Evolutionary conservation across 35 echinoderm and acorn worm genomes (phyloP).

Genomic region (Apostichopus japonicus): DNA sequence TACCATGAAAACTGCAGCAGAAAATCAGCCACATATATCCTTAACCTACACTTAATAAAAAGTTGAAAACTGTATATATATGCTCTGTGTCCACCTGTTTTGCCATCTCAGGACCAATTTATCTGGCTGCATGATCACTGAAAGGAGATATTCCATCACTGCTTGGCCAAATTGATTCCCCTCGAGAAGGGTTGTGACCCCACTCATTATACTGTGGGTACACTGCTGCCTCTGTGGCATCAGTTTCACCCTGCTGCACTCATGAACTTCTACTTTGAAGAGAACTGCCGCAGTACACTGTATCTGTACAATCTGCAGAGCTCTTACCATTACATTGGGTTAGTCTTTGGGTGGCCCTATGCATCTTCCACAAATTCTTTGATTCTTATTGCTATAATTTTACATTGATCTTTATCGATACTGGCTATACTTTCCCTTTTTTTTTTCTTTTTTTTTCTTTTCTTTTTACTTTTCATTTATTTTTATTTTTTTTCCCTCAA

Average conservation of each 20-base stretch:
- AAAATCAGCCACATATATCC: not conserved
- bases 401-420: not conserved
- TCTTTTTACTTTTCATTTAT: no score
- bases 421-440: not conserved
- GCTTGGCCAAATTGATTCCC: not conserved
- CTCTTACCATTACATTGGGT: not conserved
- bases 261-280: not conserved
- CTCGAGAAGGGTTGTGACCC: not conserved
- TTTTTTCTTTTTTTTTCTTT: not conserved
- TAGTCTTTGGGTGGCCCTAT: slow-evolving; percentile 11
- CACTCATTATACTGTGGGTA: not conserved
- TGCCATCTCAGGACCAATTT: not conserved
- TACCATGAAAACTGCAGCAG: not conserved
- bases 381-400: not conserved
- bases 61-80: no score
- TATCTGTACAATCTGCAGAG: not conserved
- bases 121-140: slow-evolving; percentile 9
- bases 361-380: not conserved
- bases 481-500: no score
- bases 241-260: not conserved
- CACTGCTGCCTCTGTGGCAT: not conserved
- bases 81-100: not conserved
- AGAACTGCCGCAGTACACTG: not conserved
- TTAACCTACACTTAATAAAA: not conserved
- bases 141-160: not conserved